A percentile compares a stretch with the other conserved stretches of the same genome.
phyloP scores from a whole-genome alignment of 2,113 vertebrate genomes.

The Plecturocebus donacophilus region DNA sequence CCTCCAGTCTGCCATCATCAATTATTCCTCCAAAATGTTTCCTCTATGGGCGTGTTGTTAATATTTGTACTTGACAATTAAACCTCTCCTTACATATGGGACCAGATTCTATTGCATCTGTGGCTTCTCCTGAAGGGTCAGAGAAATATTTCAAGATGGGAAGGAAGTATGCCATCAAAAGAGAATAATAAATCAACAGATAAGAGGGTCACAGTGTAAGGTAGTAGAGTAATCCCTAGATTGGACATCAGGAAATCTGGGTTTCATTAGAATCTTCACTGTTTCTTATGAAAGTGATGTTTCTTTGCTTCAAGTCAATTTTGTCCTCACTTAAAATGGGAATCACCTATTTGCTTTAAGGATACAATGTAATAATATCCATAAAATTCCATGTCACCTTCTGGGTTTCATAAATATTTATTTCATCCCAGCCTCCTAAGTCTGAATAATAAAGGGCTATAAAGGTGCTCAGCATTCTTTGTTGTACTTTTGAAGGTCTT shows the following conservation, averaged over 20 bases:
- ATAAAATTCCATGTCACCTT: not conserved
- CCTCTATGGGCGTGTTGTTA: not conserved
- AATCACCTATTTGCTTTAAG: not conserved
- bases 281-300: not conserved
- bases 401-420: not conserved
- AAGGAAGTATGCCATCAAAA: not conserved
- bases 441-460: not conserved
- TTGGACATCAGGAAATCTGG: not conserved
- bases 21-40: not conserved
- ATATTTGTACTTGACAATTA: not conserved
- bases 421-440: not conserved
- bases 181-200: not conserved
- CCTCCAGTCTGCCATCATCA: not conserved
- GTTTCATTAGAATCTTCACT: not conserved
- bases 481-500: no score
- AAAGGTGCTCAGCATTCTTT: not conserved
- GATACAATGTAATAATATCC: not conserved
- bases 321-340: constrained; percentile 1
- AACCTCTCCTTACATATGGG: not conserved
- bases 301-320: not conserved
- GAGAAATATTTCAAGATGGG: not conserved
- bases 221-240: not conserved
- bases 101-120: not conserved
- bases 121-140: not conserved
- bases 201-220: not conserved